Base-by-base conservation (phyloP, 35 echinoderm and acorn worm genomes). In the Patiria miniata region DNA sequence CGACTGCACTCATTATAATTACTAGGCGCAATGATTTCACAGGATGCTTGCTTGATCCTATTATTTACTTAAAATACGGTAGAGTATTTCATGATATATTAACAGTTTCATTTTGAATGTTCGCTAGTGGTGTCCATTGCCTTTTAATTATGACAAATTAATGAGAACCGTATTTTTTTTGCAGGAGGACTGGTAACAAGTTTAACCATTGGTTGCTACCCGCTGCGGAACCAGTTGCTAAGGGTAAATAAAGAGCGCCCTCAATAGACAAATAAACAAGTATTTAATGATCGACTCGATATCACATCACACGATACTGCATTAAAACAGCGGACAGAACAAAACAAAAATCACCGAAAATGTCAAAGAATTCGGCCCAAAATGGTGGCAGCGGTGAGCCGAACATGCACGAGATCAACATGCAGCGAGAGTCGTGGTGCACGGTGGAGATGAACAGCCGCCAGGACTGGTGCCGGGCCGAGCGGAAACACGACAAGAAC, bases 381-480 rank as follows among this genome's bases (percentile, higher is more conserved):
- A 73, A 30, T 8, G 65, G 19, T 69, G 61, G 23, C 61, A 33
- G 61, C 37, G 83, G 87, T 84, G 79, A 69, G 42, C 91, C 93
- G 68, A 90, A 90, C 54, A 78, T 93, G 60, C 68, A 97, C 37
- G 92, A 98, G 53, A 86, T 93, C 22, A 98, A 98, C 81, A 94
- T 89, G 29, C 89, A 94, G 51, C 90, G 95, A 44, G 95, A 98
- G 78, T 98, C 95, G 0, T 98, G 95, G 95, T 98, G 95, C 81
- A 85, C 92, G 80, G 95, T 98, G 10, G 95, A 98, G 83, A 53
- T 91, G 82, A 98, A 83, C 50, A 84, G 85, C 21, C 61, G 56
- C 37, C 95, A 98, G 69, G 92, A 94, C 56, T 98, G 88, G 88
- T 91, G 92, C 53, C 84, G 86, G 68, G 82, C 95, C 22, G 89